Evolutionary conservation across 2,797 vertebrate genomes (phyloP), one percentile per base, ranked within the genome.

Genomic region (Hypotaenidia philippensis): DNA sequence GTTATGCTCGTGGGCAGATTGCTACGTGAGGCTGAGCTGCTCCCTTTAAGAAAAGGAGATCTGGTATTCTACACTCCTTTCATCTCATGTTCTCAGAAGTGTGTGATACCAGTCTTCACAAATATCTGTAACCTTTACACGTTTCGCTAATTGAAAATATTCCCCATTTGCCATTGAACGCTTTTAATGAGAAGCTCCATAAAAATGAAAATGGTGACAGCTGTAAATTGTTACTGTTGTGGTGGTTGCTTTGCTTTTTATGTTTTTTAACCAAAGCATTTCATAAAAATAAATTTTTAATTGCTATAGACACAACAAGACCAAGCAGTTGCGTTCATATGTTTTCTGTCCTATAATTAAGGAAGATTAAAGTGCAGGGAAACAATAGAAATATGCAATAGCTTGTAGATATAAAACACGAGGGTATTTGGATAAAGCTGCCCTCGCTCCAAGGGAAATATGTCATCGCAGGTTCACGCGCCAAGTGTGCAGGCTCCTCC

Each of bases 401-500:
- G 66, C 75, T 89, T 0, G 2, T 75, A 63, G 88, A 85, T 94
- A 47, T 1, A 83, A 94, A 93, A 75, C 29, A 6, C 11, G 2
- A 90, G 64, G 71, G 19, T 92, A 69, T 92, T 89, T 83, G 68
- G 69, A 86, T 86, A 75, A 85, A 90, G 60, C 61, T 94, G 41
- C 89, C 61, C 61, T 94, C 78, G 11, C 78, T 96, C 90, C 85
- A 89, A 90, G 60, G 86, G 91, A 94, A 93, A 93, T 94, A 93
- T 90, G 94, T 96, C 94, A 91, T 94, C 59, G 1, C 77, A 92
- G 83, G 90, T 95, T 96, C 93, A 71, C 3, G 17, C 90, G 94
- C 94, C 94, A 95, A 96, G 83, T 61, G 63, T 80, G 68, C 86
- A 91, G 81, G 86, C 95, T 97, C 95, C 95, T 96, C 94, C 94